Conservation (phyloP, 1,140 invertebrate species). For the Nasonia vitripennis region DNA sequence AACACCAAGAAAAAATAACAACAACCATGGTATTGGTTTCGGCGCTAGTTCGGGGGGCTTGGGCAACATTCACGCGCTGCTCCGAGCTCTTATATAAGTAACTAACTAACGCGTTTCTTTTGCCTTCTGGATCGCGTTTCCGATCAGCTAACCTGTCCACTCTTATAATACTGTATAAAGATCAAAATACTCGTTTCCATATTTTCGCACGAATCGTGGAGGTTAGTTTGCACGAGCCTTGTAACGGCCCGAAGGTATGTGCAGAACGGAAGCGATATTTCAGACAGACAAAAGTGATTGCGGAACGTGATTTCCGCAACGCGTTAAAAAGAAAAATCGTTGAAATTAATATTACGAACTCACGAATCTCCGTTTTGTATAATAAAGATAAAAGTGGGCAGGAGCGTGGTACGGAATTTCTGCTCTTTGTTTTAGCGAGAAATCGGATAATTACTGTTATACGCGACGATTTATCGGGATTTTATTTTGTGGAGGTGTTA, state of each 20-base stretch:
- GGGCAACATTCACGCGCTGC: background rate
- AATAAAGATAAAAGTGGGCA: background rate
- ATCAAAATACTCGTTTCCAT: too few species aligned
- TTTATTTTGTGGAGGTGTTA: background rate
- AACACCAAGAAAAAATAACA: conserved; percentile 62
- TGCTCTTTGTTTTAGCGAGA: background rate
- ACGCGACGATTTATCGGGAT: background rate
- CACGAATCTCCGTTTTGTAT: too few species aligned
- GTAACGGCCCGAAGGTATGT: too few species aligned
- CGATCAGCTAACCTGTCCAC: background rate
- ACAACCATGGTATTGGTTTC: conserved; percentile 29
- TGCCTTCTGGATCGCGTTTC: too few species aligned
- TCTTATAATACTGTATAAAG: background rate
- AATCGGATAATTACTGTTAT: background rate
- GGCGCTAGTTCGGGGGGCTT: background rate
- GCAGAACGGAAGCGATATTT: too few species aligned
- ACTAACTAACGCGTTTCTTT: too few species aligned
- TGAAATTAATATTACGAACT: too few species aligned
- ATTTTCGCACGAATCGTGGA: too few species aligned
- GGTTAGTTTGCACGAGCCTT: too few species aligned
- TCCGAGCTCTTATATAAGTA: background rate
- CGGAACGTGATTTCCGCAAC: too few species aligned
- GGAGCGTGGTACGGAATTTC: background rate
- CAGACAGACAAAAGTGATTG: too few species aligned
- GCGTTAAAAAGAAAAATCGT: too few species aligned